These are phyloP conservation scores for Oxyruncus cristatus DNA, from an alignment of 2,113 vertebrate species.

Conservation along the genomic window DNA sequence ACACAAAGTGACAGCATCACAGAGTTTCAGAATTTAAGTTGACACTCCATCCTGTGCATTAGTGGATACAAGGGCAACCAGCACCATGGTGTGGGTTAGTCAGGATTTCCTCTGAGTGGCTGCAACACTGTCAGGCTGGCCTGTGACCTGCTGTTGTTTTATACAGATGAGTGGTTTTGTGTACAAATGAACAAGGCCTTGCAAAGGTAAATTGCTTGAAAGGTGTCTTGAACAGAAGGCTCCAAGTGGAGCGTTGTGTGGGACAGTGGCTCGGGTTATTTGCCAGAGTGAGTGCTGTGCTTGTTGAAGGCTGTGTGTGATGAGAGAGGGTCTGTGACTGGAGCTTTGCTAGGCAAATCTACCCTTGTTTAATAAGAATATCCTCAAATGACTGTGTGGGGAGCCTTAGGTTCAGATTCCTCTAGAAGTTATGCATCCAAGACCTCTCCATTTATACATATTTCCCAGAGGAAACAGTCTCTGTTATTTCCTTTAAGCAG, in stretches of 20 bases:
- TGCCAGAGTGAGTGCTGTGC: neutral
- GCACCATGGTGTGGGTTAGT: neutral
- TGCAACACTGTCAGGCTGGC: neutral
- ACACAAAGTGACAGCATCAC: constrained; percentile 50
- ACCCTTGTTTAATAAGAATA: neutral
- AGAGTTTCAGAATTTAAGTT: neutral
- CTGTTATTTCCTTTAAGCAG: neutral
- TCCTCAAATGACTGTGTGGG: neutral
- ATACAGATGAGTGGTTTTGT: neutral
- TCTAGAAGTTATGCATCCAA: neutral
- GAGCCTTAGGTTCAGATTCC: neutral
- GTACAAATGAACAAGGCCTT: neutral
- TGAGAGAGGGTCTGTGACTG: neutral
- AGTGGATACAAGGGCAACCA: neutral
- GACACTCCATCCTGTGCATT: constrained; percentile 4
- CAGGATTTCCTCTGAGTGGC: neutral
- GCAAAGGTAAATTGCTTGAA: neutral
- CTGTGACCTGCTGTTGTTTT: rapidly evolving
- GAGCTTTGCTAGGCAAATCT: neutral
- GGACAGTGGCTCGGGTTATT: rapidly evolving
- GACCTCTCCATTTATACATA: neutral
- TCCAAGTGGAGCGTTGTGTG: neutral
- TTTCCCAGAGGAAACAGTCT: neutral
- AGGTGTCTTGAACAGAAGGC: neutral
- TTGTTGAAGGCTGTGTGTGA: neutral